Evolutionary conservation across 2,113 vertebrate species (phyloP).

Genomic region (Sylvietta virens): DNA sequence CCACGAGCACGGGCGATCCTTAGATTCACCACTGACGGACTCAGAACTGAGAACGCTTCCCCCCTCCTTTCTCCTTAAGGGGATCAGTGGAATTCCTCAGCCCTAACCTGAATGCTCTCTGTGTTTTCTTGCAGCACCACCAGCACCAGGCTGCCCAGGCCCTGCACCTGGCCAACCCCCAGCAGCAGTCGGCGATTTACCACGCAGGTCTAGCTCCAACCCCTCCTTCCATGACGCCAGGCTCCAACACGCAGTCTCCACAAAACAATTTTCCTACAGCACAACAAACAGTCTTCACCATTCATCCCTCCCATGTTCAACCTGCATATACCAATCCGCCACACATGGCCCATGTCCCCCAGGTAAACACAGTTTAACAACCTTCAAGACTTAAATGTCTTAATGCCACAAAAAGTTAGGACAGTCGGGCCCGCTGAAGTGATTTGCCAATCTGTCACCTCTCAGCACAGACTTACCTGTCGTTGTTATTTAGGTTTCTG

Average conservation of each 20-base stretch:
- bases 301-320: conserved; percentile 96
- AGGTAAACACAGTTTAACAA: conserved; percentile 79
- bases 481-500: conserved; percentile 48
- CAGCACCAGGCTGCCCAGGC: conserved; percentile 93
- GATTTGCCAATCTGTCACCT: conserved; percentile 51
- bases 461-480: conserved; percentile 40
- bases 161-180: conserved; percentile 90
- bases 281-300: conserved; percentile 92
- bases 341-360: conserved; percentile 96
- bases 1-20: rapidly evolving
- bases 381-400: conserved; percentile 60
- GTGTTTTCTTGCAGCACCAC: conserved; percentile 74
- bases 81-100: rapidly evolving
- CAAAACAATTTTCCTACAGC: conserved; percentile 92
- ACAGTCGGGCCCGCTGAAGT: conserved; percentile 50
- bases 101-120: neutral
- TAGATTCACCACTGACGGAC: rapidly evolving
- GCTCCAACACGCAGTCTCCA: conserved; percentile 94
- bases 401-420: conserved; percentile 35
- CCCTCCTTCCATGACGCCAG: conserved; percentile 94
- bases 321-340: conserved; percentile 91
- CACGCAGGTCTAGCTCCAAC: conserved; percentile 89
- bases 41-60: rapidly evolving
- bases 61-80: neutral
- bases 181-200: conserved; percentile 93